phyloP scores from a whole-genome alignment of 1,140 invertebrate genomes.

The Orchestia grillus region DNA sequence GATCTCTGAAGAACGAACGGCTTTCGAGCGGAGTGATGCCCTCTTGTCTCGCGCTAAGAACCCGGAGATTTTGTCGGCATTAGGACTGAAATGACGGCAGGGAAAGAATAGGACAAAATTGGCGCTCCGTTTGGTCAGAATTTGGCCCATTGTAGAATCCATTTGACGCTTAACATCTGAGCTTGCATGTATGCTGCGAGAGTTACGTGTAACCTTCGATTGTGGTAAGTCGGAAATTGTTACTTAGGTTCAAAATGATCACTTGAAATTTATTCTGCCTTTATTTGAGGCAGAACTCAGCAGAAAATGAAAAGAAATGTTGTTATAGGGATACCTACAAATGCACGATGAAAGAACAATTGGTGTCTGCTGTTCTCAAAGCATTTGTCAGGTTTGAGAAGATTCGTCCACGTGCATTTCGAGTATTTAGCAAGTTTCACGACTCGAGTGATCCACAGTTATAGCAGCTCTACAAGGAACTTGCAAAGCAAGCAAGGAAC shows the following conservation, averaged over 20 bases:
- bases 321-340: background rate
- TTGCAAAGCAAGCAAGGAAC: no score
- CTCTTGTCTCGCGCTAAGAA: background rate
- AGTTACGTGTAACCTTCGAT: background rate
- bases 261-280: background rate
- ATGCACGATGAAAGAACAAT: background rate
- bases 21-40: constrained; percentile 4
- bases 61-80: background rate
- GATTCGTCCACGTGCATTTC: background rate
- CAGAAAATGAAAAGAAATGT: background rate
- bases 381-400: background rate
- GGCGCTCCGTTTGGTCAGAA: background rate
- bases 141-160: background rate
- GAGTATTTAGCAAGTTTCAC: no score
- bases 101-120: background rate
- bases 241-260: background rate
- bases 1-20: background rate
- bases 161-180: background rate
- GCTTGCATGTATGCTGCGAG: background rate
- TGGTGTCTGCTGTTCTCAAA: background rate
- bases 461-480: no score
- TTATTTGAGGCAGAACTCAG: background rate
- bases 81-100: background rate
- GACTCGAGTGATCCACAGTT: no score
- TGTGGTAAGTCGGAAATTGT: background rate